Evolutionary conservation across 2,888 invertebrate species (phyloP).

Genomic region (Drosophila demipolita): DNA sequence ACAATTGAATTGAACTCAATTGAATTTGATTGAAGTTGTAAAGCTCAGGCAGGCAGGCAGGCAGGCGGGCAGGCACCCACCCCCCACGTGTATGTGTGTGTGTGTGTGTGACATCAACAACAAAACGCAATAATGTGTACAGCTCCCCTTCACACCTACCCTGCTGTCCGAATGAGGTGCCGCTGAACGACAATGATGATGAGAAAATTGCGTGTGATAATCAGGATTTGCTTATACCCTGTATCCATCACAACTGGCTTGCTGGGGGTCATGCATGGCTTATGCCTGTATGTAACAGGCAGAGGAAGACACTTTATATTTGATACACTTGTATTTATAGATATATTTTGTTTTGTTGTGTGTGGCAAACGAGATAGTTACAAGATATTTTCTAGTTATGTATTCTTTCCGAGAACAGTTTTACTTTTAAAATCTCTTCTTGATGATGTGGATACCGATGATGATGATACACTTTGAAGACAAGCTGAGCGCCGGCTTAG

Average conservation of each 20-base stretch:
- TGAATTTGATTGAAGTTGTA: conserved; percentile 81
- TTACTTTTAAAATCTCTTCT: not conserved
- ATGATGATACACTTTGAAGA: conserved; percentile 61
- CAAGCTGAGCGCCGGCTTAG: conserved; percentile 43
- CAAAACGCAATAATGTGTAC: conserved; percentile 72
- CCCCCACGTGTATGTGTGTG: conserved; percentile 8
- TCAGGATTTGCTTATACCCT: conserved; percentile 5
- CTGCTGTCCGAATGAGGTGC: conserved; percentile 53
- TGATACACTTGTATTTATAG: too few relatives aligned
- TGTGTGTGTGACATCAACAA: conserved; percentile 40
- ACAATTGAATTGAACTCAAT: conserved; percentile 80
- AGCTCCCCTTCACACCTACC: not conserved
- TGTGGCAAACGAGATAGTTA: not conserved
- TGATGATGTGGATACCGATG: conserved; percentile 17
- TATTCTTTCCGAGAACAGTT: not conserved
- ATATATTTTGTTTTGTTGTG: not conserved
- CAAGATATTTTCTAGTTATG: not conserved
- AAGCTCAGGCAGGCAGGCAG: conserved; percentile 71
- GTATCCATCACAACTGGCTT: not conserved
- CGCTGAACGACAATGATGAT: conserved; percentile 27
- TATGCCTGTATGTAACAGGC: not conserved
- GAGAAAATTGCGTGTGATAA: conserved; percentile 6
- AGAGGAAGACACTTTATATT: not conserved
- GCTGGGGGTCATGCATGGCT: not conserved
- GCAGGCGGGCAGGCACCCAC: conserved; percentile 35